A percentile compares a stretch with the other conserved stretches of the same genome.
Evolutionary conservation across 2,113 vertebrate species (phyloP).

Genomic region (Piaya cayana): DNA sequence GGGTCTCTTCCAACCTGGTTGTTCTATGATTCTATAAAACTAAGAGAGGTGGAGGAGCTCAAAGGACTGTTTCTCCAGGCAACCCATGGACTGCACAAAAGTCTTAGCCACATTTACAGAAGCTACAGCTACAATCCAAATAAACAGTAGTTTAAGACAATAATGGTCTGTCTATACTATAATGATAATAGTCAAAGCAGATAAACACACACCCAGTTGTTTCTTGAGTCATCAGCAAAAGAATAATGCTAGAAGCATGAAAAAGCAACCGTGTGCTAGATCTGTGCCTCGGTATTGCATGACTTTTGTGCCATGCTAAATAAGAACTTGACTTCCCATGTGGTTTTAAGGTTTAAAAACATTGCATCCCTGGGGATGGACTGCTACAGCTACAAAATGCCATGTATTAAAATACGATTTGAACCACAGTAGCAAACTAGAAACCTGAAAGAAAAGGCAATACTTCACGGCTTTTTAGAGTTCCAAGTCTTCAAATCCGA

Average conservation of each 20-base stretch:
- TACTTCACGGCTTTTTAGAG: neutral
- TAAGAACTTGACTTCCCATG: neutral
- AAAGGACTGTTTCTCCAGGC: neutral
- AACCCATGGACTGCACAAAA: neutral
- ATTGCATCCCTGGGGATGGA: neutral
- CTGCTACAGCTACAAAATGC: neutral
- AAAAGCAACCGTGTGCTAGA: neutral
- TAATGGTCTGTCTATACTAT: neutral
- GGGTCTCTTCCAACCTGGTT: too few species aligned
- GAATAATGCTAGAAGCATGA: neutral
- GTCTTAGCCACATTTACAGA: neutral
- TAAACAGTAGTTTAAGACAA: neutral
- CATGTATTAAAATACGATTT: neutral
- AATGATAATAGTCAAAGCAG: neutral
- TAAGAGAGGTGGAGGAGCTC: neutral
- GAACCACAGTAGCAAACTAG: neutral
- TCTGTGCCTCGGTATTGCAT: neutral
- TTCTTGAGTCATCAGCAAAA: neutral
- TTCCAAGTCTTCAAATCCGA: neutral
- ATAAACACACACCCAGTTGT: neutral
- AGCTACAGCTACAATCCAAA: neutral
- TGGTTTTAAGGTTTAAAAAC: neutral
- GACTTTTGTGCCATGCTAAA: neutral
- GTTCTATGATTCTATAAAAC: too few species aligned
- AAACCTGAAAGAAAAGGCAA: neutral